phyloP scores from a whole-genome alignment of 2,113 vertebrate genomes.

The Pseudopodoces humilis region DNA sequence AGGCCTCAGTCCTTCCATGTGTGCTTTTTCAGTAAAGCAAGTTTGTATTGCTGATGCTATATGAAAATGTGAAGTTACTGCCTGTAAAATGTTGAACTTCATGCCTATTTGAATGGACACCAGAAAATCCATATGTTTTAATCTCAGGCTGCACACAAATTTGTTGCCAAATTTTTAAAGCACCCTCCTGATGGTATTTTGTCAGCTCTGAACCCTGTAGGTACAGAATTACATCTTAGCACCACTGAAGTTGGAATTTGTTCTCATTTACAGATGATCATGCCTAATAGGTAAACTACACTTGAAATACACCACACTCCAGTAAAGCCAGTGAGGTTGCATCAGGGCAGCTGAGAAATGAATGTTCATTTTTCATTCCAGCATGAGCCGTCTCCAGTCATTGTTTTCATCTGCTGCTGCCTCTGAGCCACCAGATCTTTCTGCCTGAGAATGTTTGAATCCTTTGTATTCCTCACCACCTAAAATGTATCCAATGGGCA shows the following conservation, averaged over 20 bases:
- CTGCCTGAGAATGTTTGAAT: conserved; percentile 23
- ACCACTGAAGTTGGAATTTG: not conserved
- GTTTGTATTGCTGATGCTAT: not conserved
- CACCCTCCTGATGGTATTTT: not conserved
- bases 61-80: not conserved
- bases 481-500: conserved; percentile 29
- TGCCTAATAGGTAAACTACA: not conserved
- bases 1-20: not conserved
- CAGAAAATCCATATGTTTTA: not conserved
- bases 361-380: conserved; percentile 17
- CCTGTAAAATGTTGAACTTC: not conserved
- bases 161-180: not conserved
- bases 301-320: not conserved
- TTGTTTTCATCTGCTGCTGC: conserved; percentile 46
- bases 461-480: conserved; percentile 37
- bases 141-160: not conserved
- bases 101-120: not conserved
- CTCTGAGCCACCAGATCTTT: conserved; percentile 23
- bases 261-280: not conserved
- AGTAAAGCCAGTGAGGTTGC: not conserved
- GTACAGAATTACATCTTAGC: not conserved
- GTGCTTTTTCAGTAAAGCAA: not conserved
- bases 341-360: not conserved
- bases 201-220: not conserved
- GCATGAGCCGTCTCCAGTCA: not conserved